These are phyloP conservation scores for Pyrrhia umbra DNA, from an alignment of 2,888 invertebrate genomes.

Conservation along the genomic window DNA sequence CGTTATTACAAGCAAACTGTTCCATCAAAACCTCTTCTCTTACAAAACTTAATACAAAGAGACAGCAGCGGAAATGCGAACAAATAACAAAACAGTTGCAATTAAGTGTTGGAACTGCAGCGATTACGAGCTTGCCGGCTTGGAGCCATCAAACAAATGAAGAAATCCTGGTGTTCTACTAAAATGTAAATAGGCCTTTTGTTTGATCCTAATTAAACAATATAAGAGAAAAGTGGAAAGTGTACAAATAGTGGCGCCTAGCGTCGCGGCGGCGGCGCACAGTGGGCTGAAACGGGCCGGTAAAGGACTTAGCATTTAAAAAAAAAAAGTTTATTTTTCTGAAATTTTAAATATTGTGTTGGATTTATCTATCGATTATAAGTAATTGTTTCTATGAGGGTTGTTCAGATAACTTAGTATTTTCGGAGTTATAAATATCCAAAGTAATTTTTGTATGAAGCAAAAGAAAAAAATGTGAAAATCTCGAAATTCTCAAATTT, in stretches of 20 bases:
- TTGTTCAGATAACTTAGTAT: too few relatives aligned
- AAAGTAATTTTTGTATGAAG: too few relatives aligned
- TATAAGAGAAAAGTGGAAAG: conserved; percentile 58
- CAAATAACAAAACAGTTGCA: conserved; percentile 24
- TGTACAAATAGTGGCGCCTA: conserved; percentile 54
- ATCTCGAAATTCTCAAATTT: too few relatives aligned
- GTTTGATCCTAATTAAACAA: conserved; percentile 73
- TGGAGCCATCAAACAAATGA: conserved; percentile 54
- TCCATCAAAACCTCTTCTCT: background rate
- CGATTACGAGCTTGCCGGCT: conserved; percentile 35
- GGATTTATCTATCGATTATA: too few relatives aligned
- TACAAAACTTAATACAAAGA: conserved; percentile 7
- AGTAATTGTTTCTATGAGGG: too few relatives aligned
- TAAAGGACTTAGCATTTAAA: too few relatives aligned
- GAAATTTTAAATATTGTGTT: too few relatives aligned
- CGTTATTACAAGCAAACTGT: background rate
- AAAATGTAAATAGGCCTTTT: conserved; percentile 61
- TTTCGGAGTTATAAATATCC: too few relatives aligned
- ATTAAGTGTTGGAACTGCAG: conserved; percentile 43
- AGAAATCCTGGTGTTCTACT: conserved; percentile 49
- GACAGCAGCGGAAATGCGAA: conserved; percentile 8
- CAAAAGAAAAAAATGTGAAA: too few relatives aligned
- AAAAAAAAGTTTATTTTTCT: too few relatives aligned
- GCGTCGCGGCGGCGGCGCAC: background rate
- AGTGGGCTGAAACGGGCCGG: too few relatives aligned